Conservation (phyloP, 1,140 invertebrate genomes). For the Neodiprion pinetum region DNA sequence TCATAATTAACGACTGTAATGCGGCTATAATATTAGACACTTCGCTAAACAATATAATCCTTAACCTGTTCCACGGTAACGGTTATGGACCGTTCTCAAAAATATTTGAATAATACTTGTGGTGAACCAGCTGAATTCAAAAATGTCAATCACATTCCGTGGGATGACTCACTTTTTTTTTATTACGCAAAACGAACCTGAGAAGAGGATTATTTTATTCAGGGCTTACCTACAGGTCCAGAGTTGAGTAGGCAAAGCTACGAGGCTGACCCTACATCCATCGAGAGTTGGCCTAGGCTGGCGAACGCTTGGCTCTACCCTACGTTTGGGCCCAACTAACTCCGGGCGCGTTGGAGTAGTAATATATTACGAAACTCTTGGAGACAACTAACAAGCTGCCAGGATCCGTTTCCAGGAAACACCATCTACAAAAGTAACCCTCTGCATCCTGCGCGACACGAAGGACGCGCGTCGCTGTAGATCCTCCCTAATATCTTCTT, state of each 20-base stretch:
- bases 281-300: background rate
- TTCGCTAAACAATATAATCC: no score
- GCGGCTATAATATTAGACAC: no score
- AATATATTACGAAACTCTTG: conserved; percentile 5
- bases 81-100: no score
- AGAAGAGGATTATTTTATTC: background rate
- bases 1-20: no score
- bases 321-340: background rate
- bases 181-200: no score
- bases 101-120: no score
- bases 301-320: background rate
- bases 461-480: background rate
- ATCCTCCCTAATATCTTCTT: conserved; percentile 1
- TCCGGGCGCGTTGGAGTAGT: conserved; percentile 5
- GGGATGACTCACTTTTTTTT: no score
- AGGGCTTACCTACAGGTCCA: background rate
- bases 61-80: no score
- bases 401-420: conserved; percentile 4
- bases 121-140: no score
- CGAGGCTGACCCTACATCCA: no score
- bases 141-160: no score
- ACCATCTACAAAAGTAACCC: background rate
- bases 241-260: background rate
- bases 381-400: conserved; percentile 6
- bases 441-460: background rate